Conservation (phyloP, 2,888 invertebrate species). For the Oscheius myriophilus region DNA sequence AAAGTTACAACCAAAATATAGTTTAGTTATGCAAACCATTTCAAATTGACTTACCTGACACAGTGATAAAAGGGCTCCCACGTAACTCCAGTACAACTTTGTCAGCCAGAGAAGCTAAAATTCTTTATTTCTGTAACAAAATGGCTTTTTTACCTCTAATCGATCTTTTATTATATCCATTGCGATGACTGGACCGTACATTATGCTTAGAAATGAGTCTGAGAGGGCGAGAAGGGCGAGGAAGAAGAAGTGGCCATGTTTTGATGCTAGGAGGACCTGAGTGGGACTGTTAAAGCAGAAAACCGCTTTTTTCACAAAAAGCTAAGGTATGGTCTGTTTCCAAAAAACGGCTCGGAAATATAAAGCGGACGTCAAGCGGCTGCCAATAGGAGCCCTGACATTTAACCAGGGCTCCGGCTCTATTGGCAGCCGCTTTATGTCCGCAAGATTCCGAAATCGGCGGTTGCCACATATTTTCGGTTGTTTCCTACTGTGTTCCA, state of each 20-base stretch:
- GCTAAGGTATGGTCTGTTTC: too few species aligned
- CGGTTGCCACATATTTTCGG: too few species aligned
- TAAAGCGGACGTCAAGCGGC: too few species aligned
- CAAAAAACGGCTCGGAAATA: too few species aligned
- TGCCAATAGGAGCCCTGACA: too few species aligned
- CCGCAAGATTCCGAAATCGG: too few species aligned
- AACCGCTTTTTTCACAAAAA: too few species aligned
- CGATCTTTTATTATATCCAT: slow-evolving; percentile 67
- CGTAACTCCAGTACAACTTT: slow-evolving; percentile 60
- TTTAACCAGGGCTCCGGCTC: too few species aligned
- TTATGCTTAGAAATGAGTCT: slow-evolving; percentile 67
- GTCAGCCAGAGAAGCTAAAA: slow-evolving; percentile 61
- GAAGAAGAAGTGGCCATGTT: slow-evolving; percentile 67
- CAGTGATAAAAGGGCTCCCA: slow-evolving; percentile 63
- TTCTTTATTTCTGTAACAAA: neutral
- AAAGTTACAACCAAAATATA: neutral
- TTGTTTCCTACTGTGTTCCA: too few species aligned
- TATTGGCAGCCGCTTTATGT: too few species aligned
- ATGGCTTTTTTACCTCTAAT: slow-evolving; percentile 37
- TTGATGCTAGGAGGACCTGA: slow-evolving; percentile 58
- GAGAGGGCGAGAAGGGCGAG: slow-evolving; percentile 66
- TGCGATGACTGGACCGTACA: slow-evolving; percentile 69
- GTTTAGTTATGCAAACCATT: neutral
- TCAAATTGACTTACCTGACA: slow-evolving; percentile 51
- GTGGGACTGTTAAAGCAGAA: neutral